Conservation (phyloP, 1,140 invertebrate genomes). For the Drosophila parvula region DNA sequence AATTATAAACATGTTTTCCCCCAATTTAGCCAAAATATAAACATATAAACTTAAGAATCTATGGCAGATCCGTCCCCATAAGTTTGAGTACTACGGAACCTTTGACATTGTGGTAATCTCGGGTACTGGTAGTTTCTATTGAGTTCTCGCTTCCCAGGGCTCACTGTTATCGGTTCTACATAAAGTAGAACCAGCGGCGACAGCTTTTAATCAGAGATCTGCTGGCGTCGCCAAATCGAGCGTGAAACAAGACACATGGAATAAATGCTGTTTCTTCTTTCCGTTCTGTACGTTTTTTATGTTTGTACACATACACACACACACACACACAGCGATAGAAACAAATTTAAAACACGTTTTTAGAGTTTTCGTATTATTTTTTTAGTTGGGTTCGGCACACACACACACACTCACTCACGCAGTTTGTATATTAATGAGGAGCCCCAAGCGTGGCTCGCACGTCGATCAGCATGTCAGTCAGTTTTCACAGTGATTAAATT, state of each 20-base stretch:
- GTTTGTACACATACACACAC: constrained; percentile 20
- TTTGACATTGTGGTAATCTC: constrained; percentile 4
- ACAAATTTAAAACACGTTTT: constrained; percentile 75
- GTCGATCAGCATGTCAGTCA: constrained; percentile 48
- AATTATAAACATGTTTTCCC: constrained; percentile 15
- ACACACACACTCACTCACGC: constrained; percentile 23
- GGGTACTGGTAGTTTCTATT: constrained; percentile 8
- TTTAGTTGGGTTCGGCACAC: constrained; percentile 21
- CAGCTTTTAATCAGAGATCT: constrained; percentile 60
- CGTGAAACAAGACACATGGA: constrained; percentile 68
- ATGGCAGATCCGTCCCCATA: background rate
- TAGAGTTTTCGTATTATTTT: constrained; percentile 24
- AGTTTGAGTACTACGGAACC: background rate
- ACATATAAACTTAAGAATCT: background rate
- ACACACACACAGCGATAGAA: constrained; percentile 26
- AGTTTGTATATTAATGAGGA: constrained; percentile 61
- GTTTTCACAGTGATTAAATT: constrained; percentile 62
- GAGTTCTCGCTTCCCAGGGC: constrained; percentile 8
- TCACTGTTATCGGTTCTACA: constrained; percentile 22
- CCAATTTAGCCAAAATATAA: background rate
- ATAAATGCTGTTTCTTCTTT: constrained; percentile 41
- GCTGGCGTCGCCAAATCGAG: constrained; percentile 58
- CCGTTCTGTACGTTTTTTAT: constrained; percentile 34
- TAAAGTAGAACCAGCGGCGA: constrained; percentile 13
- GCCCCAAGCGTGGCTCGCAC: constrained; percentile 62